Conservation (phyloP, 2,797 vertebrate genomes). For the Arremon aurantiirostris region DNA sequence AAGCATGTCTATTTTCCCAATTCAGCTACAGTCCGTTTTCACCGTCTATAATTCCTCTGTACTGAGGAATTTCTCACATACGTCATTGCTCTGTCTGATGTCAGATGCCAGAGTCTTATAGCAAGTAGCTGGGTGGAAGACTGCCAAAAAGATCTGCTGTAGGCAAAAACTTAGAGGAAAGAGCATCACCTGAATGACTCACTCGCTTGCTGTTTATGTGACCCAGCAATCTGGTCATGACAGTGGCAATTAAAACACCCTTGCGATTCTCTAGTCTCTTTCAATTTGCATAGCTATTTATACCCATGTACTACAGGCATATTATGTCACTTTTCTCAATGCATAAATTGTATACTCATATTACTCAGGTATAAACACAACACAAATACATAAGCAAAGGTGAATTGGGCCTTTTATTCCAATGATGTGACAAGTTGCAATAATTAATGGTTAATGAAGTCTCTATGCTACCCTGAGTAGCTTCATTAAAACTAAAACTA, state of each 20-base stretch:
- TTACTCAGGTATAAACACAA: not conserved
- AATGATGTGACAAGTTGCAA: not conserved
- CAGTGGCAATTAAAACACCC: not conserved
- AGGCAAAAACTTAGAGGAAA: not conserved
- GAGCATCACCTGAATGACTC: not conserved
- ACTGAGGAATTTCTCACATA: not conserved
- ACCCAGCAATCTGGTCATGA: not conserved
- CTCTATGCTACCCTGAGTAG: not conserved
- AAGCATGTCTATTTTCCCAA: not conserved
- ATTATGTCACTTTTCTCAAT: not conserved
- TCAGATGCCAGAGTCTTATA: not conserved
- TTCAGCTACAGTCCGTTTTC: not conserved
- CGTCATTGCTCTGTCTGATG: not conserved
- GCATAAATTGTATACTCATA: not conserved
- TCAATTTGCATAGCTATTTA: constrained; percentile 45
- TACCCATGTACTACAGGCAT: not conserved
- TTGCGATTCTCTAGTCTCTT: not conserved
- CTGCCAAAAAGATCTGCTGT: not conserved
- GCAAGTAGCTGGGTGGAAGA: not conserved
- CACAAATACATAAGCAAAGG: not conserved
- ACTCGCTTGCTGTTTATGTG: not conserved
- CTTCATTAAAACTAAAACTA: not conserved
- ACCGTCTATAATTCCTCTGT: not conserved
- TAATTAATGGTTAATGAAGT: not conserved
- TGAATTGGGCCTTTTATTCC: not conserved